Conservation (phyloP, 2,113 vertebrate genomes). For the Vulpes ferrilata region DNA sequence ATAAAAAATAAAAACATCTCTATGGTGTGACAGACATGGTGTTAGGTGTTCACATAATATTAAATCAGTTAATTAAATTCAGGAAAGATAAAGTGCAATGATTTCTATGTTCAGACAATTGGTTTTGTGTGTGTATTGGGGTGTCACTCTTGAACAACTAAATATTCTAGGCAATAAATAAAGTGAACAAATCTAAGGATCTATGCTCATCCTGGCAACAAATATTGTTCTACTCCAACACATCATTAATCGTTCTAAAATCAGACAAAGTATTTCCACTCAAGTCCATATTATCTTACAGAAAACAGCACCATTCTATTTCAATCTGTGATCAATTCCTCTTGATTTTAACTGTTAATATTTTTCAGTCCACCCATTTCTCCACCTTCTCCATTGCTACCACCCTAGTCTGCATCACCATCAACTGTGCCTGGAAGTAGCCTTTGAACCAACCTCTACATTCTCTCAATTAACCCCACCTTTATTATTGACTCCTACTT, state of each 20-base stretch:
- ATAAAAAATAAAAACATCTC: background rate
- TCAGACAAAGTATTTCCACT: background rate
- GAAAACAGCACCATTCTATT: background rate
- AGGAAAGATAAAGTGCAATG: background rate
- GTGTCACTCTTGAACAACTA: background rate
- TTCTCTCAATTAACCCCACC: background rate
- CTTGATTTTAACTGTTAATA: background rate
- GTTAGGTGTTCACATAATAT: background rate
- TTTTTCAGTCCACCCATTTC: background rate
- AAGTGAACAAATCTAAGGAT: background rate
- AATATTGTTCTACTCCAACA: background rate
- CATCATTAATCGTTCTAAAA: background rate
- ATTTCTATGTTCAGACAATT: background rate
- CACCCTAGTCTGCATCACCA: background rate
- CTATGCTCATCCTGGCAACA: background rate
- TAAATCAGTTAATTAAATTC: background rate
- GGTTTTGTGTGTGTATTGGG: background rate
- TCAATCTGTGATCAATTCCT: background rate
- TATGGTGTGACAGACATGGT: background rate
- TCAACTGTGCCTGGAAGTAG: accelerated
- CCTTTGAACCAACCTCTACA: background rate
- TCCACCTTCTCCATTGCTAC: background rate
- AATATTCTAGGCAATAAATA: background rate
- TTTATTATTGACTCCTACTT: background rate
- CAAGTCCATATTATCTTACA: background rate